Base-by-base conservation (phyloP, 2,888 invertebrate species). In the Aleiodes testaceus region DNA sequence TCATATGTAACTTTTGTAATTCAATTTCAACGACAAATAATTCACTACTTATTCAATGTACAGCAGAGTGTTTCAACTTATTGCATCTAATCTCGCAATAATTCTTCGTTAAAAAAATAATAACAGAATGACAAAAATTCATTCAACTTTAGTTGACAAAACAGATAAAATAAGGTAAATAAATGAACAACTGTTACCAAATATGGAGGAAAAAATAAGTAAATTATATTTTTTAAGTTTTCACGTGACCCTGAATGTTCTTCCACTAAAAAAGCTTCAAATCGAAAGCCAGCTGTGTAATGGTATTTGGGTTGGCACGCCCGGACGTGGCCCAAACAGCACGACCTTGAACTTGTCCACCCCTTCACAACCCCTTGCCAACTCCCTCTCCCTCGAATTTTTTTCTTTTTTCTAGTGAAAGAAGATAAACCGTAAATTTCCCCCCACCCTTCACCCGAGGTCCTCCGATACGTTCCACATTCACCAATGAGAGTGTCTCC, bases 341-440 rank as follows among this genome's bases (percentile, higher is more conserved):
- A 68, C 69, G 76, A 75, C 85, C 85, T 84, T 85, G 85, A 85
- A 85, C 85, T 85, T 85, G 81, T 75, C 73, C 78, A 70, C 77
- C 78, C 77, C 72, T 59, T 59, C 11, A 16, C 59, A 59, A 36
- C 36, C 59, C 59, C 59, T 59, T 42, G 53, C 22, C 53, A 16
- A 14, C 36, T 1, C 55, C 3, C 36, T n/a, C 36, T 16, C 9
- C 26, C 12, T 53, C 16, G 2, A 53, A 12, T 12, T 26, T 53
- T 36, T 26, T 59, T 59, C 42, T 18, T 42, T 45, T 22, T 12
- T 26, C 26, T 70, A 59, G 59, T 64, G 44, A 9, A 42, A 47
- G 14, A 45, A 45, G 55, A 45, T 53, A 53, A 61, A 50, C 63
- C 66, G 26, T 70, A 63, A 64, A 72, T 55, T 65, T 52, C 69